Evolutionary conservation across 2,113 vertebrate genomes (phyloP), one percentile per base, ranked within the genome.

Genomic region (Ailuropoda melanoleuca): DNA sequence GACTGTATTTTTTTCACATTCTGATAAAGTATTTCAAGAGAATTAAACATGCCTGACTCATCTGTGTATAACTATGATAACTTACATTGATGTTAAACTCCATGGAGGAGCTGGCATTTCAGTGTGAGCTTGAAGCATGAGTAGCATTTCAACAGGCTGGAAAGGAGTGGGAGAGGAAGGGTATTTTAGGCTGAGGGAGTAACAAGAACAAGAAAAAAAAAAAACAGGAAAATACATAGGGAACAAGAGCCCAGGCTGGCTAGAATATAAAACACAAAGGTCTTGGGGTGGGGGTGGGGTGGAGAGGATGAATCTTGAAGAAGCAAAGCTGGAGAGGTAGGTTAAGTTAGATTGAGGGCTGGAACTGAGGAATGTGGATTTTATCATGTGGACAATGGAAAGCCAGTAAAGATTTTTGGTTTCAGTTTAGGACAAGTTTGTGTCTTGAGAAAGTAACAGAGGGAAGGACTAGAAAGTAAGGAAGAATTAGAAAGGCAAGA

Each of bases 381-480:
- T 93, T 95, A 95, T 53, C 64, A 77, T 18, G 1, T 64, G 56
- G 50, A 55, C 58, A 86, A 87, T 39, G 37, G 31, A 31, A 10
- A 46, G 12, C 26, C 77, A 89, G 53, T 24, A 83, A 23, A 48
- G n/a, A 82, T 31, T 86, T 77, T 31, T 87, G 31, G 50, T 34
- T 43, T 93, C 34, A 53, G 24, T 77, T 91, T 85, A 82, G 64
- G 58, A 48, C 12, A 93, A 56, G 46, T 55, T 50, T 96, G 50
- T 93, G n/a, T 84, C 89, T 91, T 94, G 31, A 89, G 94, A 85
- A 72, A 93, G 39, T 78, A 85, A 93, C 31, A 82, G 23, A 68
- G n/a, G 56, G 10, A 82, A 72, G 68, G 29, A 77, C 37, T 62
- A 68, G 66, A 68, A 68, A 34, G 66, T 34, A 37, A 21, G 66